These are phyloP conservation scores for Crematogaster levior DNA, from an alignment of 2,888 invertebrate species.

Conservation along the genomic window DNA sequence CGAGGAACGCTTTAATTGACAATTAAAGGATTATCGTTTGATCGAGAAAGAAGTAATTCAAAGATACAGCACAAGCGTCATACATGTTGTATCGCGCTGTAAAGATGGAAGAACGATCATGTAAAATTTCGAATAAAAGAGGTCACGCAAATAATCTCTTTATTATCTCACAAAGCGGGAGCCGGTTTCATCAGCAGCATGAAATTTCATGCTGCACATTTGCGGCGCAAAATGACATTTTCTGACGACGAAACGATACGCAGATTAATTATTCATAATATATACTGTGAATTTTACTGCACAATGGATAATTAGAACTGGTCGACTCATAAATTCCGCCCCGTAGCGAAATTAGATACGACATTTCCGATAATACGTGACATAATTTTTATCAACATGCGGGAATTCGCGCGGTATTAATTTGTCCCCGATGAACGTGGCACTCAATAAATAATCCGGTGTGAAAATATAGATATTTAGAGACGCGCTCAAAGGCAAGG, in stretches of 20 bases:
- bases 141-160: neutral
- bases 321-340: constrained; percentile 25
- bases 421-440: neutral
- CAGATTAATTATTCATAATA: constrained; percentile 45
- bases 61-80: neutral
- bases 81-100: neutral
- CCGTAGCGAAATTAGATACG: neutral
- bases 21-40: constrained; percentile 4
- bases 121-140: constrained; percentile 11
- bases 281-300: neutral
- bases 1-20: constrained; percentile 16
- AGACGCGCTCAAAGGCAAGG: constrained; percentile 74
- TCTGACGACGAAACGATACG: neutral
- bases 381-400: constrained; percentile 1
- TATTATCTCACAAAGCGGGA: neutral
- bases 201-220: constrained; percentile 1
- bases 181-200: neutral
- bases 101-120: neutral
- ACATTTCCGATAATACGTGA: constrained; percentile 13
- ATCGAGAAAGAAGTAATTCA: neutral
- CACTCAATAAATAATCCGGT: neutral
- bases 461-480: neutral
- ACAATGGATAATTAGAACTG: constrained; percentile 8
- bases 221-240: constrained; percentile 15
- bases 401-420: constrained; percentile 8